phyloP scores from a whole-genome alignment of 2,888 invertebrate genomes.

The Neoitamus cyanurus region DNA sequence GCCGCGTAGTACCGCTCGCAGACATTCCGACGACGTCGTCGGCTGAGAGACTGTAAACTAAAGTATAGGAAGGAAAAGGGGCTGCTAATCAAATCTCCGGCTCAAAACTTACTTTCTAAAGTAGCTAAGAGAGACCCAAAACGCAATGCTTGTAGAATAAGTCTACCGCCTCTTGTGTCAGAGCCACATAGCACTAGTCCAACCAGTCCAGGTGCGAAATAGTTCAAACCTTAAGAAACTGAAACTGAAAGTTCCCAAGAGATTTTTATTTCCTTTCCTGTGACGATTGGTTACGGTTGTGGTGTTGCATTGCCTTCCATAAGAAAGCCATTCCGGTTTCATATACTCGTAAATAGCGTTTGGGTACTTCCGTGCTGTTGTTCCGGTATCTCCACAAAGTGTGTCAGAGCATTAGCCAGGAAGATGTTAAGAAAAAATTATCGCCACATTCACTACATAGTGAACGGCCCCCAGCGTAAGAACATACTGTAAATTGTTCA shows the following conservation, averaged over 20 bases:
- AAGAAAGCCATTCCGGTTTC: conserved; percentile 10
- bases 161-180: background rate
- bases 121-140: background rate
- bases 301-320: background rate
- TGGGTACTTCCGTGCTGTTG: background rate
- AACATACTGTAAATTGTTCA: background rate
- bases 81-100: background rate
- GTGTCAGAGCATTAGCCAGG: background rate
- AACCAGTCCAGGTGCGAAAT: background rate
- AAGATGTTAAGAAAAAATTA: background rate
- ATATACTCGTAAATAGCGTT: background rate
- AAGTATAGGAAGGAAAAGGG: background rate
- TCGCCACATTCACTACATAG: background rate
- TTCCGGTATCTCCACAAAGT: background rate
- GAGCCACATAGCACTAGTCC: background rate
- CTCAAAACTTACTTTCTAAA: conserved; percentile 19
- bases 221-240: background rate
- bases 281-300: background rate
- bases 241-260: conserved; percentile 20
- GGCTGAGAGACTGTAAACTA: background rate
- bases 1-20: background rate
- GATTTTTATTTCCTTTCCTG: background rate
- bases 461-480: background rate
- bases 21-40: background rate
- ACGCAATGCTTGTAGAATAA: background rate